A percentile compares a stretch with the other conserved stretches of the same genome.
phyloP scores from a whole-genome alignment of 2,113 vertebrate species.

The Okapia johnstoni region DNA sequence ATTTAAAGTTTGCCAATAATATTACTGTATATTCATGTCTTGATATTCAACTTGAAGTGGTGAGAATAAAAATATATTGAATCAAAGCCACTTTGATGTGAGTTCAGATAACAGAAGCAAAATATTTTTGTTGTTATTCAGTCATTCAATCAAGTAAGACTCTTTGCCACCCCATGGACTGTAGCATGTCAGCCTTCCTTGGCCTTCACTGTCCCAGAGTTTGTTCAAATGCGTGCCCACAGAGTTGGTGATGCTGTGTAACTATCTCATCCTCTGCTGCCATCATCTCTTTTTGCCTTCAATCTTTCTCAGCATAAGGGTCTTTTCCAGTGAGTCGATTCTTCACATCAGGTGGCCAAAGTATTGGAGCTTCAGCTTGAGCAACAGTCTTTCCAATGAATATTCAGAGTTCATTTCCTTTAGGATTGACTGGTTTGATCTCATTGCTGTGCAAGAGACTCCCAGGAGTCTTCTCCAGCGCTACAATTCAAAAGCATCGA shows the following conservation, averaged over 20 bases:
- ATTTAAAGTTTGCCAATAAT: background rate
- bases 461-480: background rate
- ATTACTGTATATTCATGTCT: background rate
- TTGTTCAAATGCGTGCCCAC: background rate
- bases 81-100: background rate
- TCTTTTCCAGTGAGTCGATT: background rate
- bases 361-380: background rate
- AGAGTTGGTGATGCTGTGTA: background rate
- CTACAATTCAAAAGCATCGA: background rate
- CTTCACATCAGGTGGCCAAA: background rate
- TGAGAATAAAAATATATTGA: background rate
- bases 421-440: background rate
- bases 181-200: background rate
- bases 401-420: background rate
- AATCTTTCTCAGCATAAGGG: background rate
- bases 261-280: background rate
- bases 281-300: background rate
- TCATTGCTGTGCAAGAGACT: rapidly evolving
- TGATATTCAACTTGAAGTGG: background rate
- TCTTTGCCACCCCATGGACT: background rate
- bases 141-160: background rate
- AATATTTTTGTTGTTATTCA: background rate
- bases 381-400: background rate
- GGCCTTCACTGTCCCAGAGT: background rate
- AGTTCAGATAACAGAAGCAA: background rate